These are phyloP conservation scores for Eupithecia abbreviata DNA, from an alignment of 2,888 invertebrate genomes.

Conservation along the genomic window DNA sequence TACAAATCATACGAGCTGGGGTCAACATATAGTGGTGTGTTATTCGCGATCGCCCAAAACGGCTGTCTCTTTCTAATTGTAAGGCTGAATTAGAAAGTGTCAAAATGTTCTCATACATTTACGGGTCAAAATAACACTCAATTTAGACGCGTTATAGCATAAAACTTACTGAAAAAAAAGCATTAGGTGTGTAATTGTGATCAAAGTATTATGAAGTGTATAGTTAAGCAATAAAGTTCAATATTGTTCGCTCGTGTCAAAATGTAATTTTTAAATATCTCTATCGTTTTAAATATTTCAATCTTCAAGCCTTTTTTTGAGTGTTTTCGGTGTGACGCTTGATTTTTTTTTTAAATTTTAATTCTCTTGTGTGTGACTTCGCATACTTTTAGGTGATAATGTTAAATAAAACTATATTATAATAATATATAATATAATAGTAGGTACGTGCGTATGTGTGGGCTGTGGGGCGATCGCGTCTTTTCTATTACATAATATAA, in stretches of 20 bases:
- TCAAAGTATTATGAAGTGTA: constrained; percentile 76
- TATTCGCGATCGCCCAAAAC: constrained; percentile 67
- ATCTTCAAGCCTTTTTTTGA: constrained; percentile 60
- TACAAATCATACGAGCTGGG: constrained; percentile 28
- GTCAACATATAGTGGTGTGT: constrained; percentile 37
- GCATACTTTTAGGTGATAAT: constrained; percentile 60
- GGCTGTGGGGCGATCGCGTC: constrained; percentile 73
- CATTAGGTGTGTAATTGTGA: constrained; percentile 69
- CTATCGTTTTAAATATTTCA: constrained; percentile 27
- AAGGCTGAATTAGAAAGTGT: constrained; percentile 83
- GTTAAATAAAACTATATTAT: constrained; percentile 38
- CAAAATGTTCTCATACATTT: constrained; percentile 52
- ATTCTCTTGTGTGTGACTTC: constrained; percentile 56
- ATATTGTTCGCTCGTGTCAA: constrained; percentile 47
- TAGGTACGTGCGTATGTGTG: constrained; percentile 59
- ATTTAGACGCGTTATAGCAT: constrained; percentile 49
- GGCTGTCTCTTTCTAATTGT: constrained; percentile 79
- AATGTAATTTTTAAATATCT: constrained; percentile 33
- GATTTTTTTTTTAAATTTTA: constrained; percentile 44
- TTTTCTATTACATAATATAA: constrained; percentile 48
- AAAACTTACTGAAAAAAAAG: constrained; percentile 42
- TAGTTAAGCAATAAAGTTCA: constrained; percentile 76
- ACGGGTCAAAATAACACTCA: constrained; percentile 39
- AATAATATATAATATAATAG: constrained; percentile 46
- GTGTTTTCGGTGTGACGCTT: constrained; percentile 50